Evolutionary conservation across 2,888 invertebrate genomes (phyloP), one percentile per base, ranked within the genome.

Genomic region (Therioaphis trifolii): DNA sequence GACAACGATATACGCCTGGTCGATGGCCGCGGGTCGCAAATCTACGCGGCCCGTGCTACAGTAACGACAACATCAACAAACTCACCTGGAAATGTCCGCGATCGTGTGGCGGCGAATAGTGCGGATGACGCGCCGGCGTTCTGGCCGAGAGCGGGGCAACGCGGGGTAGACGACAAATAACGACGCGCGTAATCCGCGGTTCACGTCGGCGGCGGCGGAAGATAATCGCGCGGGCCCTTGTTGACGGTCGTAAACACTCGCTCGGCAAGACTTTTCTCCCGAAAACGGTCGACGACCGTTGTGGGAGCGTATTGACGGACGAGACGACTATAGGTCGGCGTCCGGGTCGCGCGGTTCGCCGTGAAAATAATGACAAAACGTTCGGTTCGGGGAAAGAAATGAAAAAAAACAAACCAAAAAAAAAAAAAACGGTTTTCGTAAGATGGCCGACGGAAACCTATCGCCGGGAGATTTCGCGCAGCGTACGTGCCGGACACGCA

Each of bases 361-460:
- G n/a, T n/a, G n/a, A n/a, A n/a, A n/a, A n/a, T n/a, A n/a, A n/a
- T n/a, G n/a, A n/a, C n/a, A n/a, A n/a, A n/a, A n/a, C 1, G 7
- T 18, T 18, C 27, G 46, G 9, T 5, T 12, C 29, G 52, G 29
- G 15, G 27, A 24, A 21, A 71, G 27, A 46, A 46, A 24, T 5
- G 21, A 21, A 15, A 43, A 15, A 43, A 14, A 46, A 35, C 35
- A 75, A 72, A 55, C 12, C n/a, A 29, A 58, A 35, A 61, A 24
- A 46, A 63, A 24, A 52, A 52, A 78, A 43, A 79, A 79, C 78
- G 35, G 68, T 69, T 43, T 24, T 11, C 43, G 68, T 24, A 82
- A 82, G 63, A 82, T 82, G 82, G 82, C 82, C 71, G 82, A 46
- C 74, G 4, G 14, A 46, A 43, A 40, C 58, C 46, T 58, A 43